These are phyloP conservation scores for Paedocypris sp. DNA, from an alignment of 2,113 vertebrate genomes.

Conservation along the genomic window DNA sequence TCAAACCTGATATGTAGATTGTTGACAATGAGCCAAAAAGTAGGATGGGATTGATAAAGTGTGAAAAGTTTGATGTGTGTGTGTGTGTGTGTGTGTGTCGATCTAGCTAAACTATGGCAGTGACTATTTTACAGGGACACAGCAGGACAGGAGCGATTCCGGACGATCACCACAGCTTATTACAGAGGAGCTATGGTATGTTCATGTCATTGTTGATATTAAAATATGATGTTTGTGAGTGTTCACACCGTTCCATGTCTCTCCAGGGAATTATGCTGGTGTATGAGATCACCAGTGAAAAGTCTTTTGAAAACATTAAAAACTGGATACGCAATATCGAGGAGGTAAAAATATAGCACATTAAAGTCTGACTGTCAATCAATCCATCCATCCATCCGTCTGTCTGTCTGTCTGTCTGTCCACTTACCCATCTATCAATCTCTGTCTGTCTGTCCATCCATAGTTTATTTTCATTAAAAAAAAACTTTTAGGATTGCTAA, in stretches of 20 bases:
- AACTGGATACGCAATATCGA: conserved; percentile 99
- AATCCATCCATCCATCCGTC: too few relatives aligned
- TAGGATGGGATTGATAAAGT: conserved; percentile 2
- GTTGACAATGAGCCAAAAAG: too few relatives aligned
- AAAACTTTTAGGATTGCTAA: too few relatives aligned
- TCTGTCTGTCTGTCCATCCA: too few relatives aligned
- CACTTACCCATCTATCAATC: too few relatives aligned
- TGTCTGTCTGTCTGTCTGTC: too few relatives aligned
- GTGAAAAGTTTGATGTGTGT: background rate
- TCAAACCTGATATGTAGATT: too few relatives aligned
- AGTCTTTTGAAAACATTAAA: conserved; percentile 97
- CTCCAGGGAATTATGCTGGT: conserved; percentile 92
- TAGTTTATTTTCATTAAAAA: too few relatives aligned
- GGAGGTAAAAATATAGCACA: conserved; percentile 60
- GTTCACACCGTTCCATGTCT: too few relatives aligned
- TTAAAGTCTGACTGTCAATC: too few relatives aligned
- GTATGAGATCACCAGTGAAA: conserved; percentile 95
- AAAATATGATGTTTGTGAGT: background rate
- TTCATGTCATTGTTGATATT: background rate
- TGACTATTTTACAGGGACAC: conserved; percentile 71
- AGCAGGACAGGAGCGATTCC: conserved; percentile 86
- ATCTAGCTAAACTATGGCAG: background rate
- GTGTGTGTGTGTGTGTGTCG: background rate
- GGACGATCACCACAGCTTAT: conserved; percentile 90
- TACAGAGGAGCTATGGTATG: conserved; percentile 87